Evolutionary conservation across 1,140 invertebrate species (phyloP).

Genomic region (Ylistrum balloti): DNA sequence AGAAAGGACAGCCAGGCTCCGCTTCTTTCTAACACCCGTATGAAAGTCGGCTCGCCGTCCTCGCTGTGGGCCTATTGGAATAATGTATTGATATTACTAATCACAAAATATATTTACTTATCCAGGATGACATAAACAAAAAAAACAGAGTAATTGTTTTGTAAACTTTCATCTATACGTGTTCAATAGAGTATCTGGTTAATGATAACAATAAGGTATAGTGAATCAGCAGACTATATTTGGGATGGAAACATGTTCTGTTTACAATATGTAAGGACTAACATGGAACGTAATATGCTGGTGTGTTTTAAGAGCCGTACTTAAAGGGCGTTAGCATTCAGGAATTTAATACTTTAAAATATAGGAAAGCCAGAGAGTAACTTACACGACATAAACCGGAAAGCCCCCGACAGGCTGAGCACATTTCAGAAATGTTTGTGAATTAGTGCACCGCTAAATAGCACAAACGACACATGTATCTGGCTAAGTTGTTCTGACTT

Average conservation of each 20-base stretch:
- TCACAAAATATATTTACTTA: no score
- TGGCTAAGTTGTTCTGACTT: background rate
- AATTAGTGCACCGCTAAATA: background rate
- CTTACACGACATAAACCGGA: background rate
- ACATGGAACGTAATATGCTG: background rate
- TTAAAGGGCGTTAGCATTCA: background rate
- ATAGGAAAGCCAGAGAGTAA: background rate
- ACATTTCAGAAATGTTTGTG: conserved; percentile 3
- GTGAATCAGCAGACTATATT: no score
- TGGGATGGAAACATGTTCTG: no score
- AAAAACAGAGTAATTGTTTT: no score
- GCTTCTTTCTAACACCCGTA: conserved; percentile 71
- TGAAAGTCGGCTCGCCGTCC: conserved; percentile 65
- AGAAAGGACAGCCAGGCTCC: conserved; percentile 77
- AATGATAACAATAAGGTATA: no score
- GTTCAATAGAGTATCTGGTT: no score
- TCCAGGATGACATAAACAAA: no score
- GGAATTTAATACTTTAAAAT: conserved; percentile 2
- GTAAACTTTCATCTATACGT: no score
- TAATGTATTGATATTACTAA: background rate
- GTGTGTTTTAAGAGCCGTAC: background rate
- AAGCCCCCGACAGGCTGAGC: background rate
- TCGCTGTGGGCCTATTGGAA: conserved; percentile 67
- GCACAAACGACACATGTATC: background rate
- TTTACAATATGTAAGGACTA: background rate